Conservation (phyloP, 37 sponge, comb jelly and placozoan species). For the Aphrocallistes beatrix region DNA sequence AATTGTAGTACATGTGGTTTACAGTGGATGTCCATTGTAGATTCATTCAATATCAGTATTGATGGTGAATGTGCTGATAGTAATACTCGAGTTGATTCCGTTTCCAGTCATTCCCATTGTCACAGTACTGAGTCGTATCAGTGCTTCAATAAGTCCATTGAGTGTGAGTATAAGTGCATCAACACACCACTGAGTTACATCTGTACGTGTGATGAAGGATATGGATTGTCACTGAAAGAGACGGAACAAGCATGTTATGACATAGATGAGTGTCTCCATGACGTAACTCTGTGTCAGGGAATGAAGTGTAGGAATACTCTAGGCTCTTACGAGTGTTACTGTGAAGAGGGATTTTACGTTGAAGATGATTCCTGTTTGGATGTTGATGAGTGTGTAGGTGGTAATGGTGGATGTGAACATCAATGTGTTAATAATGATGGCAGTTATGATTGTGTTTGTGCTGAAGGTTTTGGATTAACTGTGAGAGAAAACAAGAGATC, state of each 20-base stretch:
- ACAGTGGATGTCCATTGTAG: conserved; percentile 11
- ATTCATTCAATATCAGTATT: not conserved
- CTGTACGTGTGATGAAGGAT: not conserved
- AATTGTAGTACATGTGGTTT: not conserved
- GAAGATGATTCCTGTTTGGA: not conserved
- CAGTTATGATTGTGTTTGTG: too few species aligned
- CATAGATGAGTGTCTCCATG: not conserved
- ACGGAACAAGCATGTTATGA: not conserved
- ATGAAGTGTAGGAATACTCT: conserved; percentile 7
- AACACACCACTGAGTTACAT: not conserved
- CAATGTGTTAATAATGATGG: too few species aligned
- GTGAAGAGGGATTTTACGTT: not conserved
- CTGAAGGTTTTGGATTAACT: too few species aligned
- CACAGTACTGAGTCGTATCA: not conserved
- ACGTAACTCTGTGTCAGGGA: not conserved
- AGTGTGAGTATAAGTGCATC: not conserved
- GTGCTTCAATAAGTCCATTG: not conserved
- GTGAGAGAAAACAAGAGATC: too few species aligned
- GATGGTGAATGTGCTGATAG: not conserved
- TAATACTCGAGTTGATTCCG: not conserved
- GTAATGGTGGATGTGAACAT: too few species aligned
- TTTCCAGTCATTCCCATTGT: not conserved
- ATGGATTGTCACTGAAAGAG: not conserved
- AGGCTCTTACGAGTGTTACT: conserved; percentile 8
- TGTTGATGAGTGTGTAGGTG: not conserved